Conservation (phyloP, 2,888 invertebrate genomes). For the Brenthis daphne region DNA sequence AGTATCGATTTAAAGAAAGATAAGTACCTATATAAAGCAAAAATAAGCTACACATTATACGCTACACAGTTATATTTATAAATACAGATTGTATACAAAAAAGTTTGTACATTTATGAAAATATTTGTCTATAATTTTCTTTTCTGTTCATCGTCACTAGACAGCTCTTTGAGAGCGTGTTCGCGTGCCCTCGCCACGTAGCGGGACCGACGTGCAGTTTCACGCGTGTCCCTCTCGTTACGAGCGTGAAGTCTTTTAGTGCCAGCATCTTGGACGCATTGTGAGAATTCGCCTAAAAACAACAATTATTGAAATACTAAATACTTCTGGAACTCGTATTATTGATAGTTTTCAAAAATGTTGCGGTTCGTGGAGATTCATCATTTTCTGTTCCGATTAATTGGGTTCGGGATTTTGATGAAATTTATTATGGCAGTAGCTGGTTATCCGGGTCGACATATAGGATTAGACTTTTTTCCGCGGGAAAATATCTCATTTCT, state of each 20-base stretch:
- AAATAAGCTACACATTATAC: background rate
- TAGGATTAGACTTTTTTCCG: too few species aligned
- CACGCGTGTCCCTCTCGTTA: conserved; percentile 57
- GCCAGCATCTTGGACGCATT: conserved; percentile 63
- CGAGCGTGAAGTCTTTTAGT: conserved; percentile 57
- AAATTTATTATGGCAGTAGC: too few species aligned
- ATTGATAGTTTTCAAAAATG: too few species aligned
- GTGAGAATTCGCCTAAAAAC: conserved; percentile 57
- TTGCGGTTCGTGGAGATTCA: too few species aligned
- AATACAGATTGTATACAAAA: background rate
- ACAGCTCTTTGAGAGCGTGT: conserved; percentile 54
- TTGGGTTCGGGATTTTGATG: too few species aligned
- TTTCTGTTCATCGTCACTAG: conserved; percentile 4
- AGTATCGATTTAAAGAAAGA: too few species aligned
- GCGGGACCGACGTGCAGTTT: conserved; percentile 55
- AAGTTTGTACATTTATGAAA: too few species aligned
- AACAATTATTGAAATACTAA: background rate
- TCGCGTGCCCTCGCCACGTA: conserved; percentile 63
- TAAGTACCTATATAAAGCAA: too few species aligned
- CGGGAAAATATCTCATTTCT: too few species aligned
- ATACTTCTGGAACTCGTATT: too few species aligned
- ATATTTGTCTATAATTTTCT: background rate
- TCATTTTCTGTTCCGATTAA: too few species aligned
- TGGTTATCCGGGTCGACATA: too few species aligned
- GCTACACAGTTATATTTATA: background rate